Evolutionary conservation across 2,113 vertebrate genomes (phyloP), one percentile per base, ranked within the genome.

Genomic region (Sander vitreus): DNA sequence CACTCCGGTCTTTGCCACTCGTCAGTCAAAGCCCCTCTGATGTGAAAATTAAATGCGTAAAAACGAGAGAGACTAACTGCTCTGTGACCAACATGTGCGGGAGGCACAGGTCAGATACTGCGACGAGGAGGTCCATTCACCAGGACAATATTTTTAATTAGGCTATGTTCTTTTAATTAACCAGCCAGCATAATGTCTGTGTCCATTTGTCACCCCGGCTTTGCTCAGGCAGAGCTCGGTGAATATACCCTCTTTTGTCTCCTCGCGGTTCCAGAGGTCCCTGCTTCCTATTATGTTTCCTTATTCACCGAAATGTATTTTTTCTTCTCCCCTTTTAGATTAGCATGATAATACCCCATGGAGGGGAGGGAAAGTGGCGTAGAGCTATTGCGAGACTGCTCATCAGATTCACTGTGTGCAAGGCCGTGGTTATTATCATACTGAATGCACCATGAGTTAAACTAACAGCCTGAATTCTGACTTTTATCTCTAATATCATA

Each of bases 401-500:
- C 86, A 81, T 92, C 88, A 88, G 76, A 83, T 75, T 90, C 81
- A 55, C 78, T 62, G 82, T 83, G 90, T 88, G 84, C 64, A 90
- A 55, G 84, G 81, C 65, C 66, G 72, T 76, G 87, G 77, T 94
- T 93, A 93, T 95, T 94, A 93, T 90, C 79, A 78, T 76, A 64
- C 87, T 91, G 85, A 94, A 94, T 86, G 90, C 90, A 79, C 89
- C 89, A 92, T 94, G 88, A 82, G 93, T 94, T 94, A 89, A 95
- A 92, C 93, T 90, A 94, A 94, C 93, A 88, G 88, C 89, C 91
- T 81, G 90, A 91, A 92, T 94, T 93, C 91, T 69, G 76, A 89
- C 91, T 92, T 94, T 95, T 94, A 95, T 94, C 92, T 93, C 87
- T 84, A 78, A 83, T 93, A 94, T 93, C 91, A 83, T 80, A 85